Base-by-base conservation (phyloP, 2,113 vertebrate genomes). In the Bubo blakistoni region DNA sequence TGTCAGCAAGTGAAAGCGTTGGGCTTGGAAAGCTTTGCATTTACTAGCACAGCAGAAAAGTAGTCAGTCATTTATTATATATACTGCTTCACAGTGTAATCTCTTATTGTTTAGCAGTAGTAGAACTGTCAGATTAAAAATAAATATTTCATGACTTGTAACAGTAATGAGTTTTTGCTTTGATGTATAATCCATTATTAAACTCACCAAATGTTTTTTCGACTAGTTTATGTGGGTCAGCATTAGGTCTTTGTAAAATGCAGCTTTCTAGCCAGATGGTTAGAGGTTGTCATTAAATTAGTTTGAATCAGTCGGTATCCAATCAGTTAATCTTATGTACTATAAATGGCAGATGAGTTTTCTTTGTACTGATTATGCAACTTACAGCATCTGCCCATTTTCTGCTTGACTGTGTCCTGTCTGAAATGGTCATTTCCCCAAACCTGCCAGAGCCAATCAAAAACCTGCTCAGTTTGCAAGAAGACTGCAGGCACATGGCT, bases 131-230 rank as follows among this genome's bases (percentile, higher is more conserved):
- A 97, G 88, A 92, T 97, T 96, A 96, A 95, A 94, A 97, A 95
- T 96, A 93, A 96, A 97, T 97, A 77, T 94, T 95, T 91, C 11
- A 95, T 96, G 19, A 61, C 57, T 80, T 86, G 61, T 95, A 97
- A 95, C 47, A 88, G 44, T 94, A 97, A 95, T 96, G 94, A 96
- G 80, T 91, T 94, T 63, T 94, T 91, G 29, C 79, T 97, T 97
- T 97, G 86, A 98, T 97, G 81, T 92, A 92, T 96, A 97, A 95
- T 97, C 74, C 96, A 97, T 97, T 96, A 96, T 91, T 98, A 96
- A 96, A 92, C 38, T 85, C 76, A 91, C 67, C 88, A 97, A 96
- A 91, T 97, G 89, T 72, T 92, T 91, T 96, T 87, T 91, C 92
- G 90, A 77, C 61, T 84, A 77, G 58, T 34, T 70, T 89, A 93